phyloP scores from a whole-genome alignment of 2,113 vertebrate species.

The Tapirus terrestris region DNA sequence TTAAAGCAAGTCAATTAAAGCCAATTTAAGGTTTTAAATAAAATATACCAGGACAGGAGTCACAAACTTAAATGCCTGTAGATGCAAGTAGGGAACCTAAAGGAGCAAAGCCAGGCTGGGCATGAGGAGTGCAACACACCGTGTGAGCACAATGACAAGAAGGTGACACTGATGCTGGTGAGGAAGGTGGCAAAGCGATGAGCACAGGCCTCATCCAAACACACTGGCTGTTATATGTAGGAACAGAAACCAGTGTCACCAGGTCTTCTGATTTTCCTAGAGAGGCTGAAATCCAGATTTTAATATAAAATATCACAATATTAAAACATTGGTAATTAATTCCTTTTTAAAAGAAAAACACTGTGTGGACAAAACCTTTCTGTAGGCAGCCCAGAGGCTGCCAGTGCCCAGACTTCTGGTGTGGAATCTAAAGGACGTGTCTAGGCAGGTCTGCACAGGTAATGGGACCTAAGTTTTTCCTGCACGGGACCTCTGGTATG shows the following conservation, averaged over 20 bases:
- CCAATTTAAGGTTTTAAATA: not conserved
- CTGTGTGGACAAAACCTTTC: not conserved
- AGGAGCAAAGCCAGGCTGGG: not conserved
- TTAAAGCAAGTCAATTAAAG: not conserved
- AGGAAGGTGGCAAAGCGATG: not conserved
- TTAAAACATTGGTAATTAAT: not conserved
- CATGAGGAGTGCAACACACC: not conserved
- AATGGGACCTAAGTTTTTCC: not conserved
- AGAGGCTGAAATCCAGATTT: conserved; percentile 21
- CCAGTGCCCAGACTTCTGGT: not conserved
- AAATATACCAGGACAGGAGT: not conserved
- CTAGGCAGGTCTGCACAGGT: not conserved
- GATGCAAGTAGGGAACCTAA: not conserved
- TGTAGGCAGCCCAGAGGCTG: not conserved
- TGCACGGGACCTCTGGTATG: too few species aligned
- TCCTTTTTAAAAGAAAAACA: not conserved
- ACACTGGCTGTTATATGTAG: not conserved
- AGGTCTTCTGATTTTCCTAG: not conserved
- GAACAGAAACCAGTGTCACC: not conserved
- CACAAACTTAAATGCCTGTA: not conserved
- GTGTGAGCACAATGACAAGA: not conserved
- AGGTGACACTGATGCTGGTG: not conserved
- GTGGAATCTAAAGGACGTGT: not conserved
- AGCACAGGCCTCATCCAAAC: not conserved
- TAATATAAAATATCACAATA: not conserved